Percentiles rank a stretch among this genome's conserved stretches.
These are phyloP conservation scores for Agraylea sexmaculata DNA, from an alignment of 1,140 invertebrate species.

Conservation along the genomic window DNA sequence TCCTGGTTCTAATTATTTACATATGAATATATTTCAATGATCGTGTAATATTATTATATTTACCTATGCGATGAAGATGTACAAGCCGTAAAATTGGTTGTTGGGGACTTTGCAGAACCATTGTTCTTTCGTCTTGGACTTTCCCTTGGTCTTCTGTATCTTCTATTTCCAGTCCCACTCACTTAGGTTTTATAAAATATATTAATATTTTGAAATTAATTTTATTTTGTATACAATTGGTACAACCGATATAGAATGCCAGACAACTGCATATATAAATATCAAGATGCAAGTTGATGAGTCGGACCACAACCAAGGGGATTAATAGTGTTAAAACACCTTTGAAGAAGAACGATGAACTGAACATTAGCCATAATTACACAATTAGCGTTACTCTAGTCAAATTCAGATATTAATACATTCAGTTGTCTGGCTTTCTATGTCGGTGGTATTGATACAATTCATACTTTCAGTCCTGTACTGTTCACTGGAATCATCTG, in stretches of 20 bases:
- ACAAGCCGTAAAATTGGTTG: conserved; percentile 22
- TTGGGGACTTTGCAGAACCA: conserved; percentile 37
- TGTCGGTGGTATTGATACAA: not conserved
- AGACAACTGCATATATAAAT: too few species aligned
- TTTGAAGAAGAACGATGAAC: too few species aligned
- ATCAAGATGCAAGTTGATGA: too few species aligned
- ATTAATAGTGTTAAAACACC: too few species aligned
- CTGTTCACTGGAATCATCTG: conserved; percentile 54
- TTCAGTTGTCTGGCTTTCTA: conserved; percentile 1
- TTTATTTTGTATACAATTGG: too few species aligned
- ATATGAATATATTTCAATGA: conserved; percentile 10
- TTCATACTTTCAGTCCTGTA: conserved; percentile 35
- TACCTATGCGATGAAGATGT: conserved; percentile 18
- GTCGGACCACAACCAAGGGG: too few species aligned
- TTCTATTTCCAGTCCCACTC: conserved; percentile 31
- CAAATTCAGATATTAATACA: too few species aligned
- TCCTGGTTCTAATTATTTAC: conserved; percentile 33
- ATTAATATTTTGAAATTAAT: too few species aligned
- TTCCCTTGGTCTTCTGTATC: conserved; percentile 50
- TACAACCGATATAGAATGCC: too few species aligned
- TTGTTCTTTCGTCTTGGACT: conserved; percentile 50
- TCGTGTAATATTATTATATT: conserved; percentile 1
- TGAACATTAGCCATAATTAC: not conserved
- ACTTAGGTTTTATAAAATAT: too few species aligned
- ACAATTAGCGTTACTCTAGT: too few species aligned